These are phyloP conservation scores for Saccopteryx bilineata DNA, from an alignment of 2,113 vertebrate species.

Conservation along the genomic window DNA sequence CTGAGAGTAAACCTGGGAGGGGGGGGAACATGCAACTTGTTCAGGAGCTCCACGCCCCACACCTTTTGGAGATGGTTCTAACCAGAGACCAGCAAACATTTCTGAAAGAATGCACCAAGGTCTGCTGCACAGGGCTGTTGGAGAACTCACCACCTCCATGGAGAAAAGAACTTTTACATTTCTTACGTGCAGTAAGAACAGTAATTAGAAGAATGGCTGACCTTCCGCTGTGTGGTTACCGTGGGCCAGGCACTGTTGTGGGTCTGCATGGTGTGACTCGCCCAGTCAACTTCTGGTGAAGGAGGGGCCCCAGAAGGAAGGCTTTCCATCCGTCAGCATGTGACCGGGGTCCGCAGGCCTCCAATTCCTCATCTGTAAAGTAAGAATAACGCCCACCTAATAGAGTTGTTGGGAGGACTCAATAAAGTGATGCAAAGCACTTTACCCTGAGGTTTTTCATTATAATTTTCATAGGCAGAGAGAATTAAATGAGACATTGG, in stretches of 20 bases:
- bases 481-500: neutral
- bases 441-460: neutral
- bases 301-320: neutral
- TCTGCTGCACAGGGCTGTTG: neutral
- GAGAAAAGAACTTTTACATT: neutral
- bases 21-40: neutral
- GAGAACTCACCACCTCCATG: fast-evolving
- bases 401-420: neutral
- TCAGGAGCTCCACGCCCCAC: neutral
- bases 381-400: neutral
- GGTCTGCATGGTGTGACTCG: neutral
- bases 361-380: neutral
- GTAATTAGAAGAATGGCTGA: neutral
- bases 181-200: neutral
- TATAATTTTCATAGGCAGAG: neutral
- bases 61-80: neutral
- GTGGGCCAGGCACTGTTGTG: neutral
- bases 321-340: neutral
- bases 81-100: neutral
- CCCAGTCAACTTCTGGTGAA: neutral
- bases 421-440: neutral
- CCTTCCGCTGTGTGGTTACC: neutral
- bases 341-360: neutral
- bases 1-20: neutral
- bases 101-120: neutral